These are phyloP conservation scores for Chloebia gouldiae DNA, from an alignment of 2,113 vertebrate genomes.

Conservation along the genomic window DNA sequence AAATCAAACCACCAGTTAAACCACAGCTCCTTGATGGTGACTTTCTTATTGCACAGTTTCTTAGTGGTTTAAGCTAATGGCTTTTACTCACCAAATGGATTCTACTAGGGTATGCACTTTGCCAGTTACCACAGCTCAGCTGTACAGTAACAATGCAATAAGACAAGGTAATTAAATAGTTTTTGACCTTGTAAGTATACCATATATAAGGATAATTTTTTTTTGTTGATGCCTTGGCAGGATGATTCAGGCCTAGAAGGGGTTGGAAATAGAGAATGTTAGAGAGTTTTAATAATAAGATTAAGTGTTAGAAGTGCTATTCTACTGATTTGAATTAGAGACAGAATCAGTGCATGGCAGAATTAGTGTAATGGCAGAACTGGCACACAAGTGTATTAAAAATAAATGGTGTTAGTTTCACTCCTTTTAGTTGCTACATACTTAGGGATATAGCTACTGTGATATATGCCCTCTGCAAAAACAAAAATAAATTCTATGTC, in stretches of 20 bases:
- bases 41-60: slow-evolving; percentile 12
- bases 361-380: neutral
- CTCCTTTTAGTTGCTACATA: neutral
- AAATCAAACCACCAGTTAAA: slow-evolving; percentile 37
- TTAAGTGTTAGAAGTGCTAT: neutral
- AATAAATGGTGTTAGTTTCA: neutral
- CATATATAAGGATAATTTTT: neutral
- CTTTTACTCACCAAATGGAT: slow-evolving; percentile 41
- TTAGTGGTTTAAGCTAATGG: slow-evolving; percentile 49
- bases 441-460: neutral
- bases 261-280: neutral
- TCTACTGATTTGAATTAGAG: neutral
- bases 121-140: neutral
- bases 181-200: slow-evolving; percentile 14
- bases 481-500: too few species aligned
- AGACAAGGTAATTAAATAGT: slow-evolving; percentile 20
- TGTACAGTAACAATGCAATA: neutral
- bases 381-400: neutral
- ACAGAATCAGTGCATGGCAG: neutral
- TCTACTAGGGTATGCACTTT: neutral
- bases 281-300: neutral
- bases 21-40: slow-evolving; percentile 21
- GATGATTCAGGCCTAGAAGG: neutral
- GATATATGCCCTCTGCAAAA: neutral
- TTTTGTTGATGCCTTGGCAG: neutral